Evolutionary conservation across 2,888 invertebrate genomes (phyloP), one percentile per base, ranked within the genome.

Genomic region (Polylopha cassiicola): DNA sequence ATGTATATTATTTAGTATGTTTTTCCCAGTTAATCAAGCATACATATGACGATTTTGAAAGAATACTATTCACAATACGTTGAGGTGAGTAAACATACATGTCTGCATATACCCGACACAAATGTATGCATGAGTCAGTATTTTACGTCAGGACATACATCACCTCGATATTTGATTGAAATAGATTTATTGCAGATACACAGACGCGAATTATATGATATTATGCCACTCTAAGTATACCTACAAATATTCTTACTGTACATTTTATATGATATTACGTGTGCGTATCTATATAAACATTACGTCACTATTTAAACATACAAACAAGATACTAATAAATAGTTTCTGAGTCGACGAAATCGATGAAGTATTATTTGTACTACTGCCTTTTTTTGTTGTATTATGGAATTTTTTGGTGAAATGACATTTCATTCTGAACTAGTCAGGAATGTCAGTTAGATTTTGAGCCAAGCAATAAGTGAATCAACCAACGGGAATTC

Each of bases 131-230:
- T 41, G 41, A 41, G 29, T 41, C 41, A 41, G 41, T 41, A 41
- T 41, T 30, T 24, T 36, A 33, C 34, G 24, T 36, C 34, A 30
- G 28, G 28, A 34, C 30, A 21, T 41, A 41, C 20, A 41, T 36
- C 41, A 41, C 24, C 24, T 41, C 30, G 30, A 16, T 30, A 41
- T 36, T 16, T 15, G 24, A 36, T 41, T 36, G 34, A 39, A 39
- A 23, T 28, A 34, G 34, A 41, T 41, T 41, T 41, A 41, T 41
- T 41, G 36, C 34, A 41, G 34, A 36, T 26, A 20, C 26, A 41
- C 34, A 41, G 34, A 36, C 30, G 18, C 26, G 29, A 10, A 30
- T 41, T 5, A 21, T 29, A 24, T 24, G 34, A 41, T 34, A 34
- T 30, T 24, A 41, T 30, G 41, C 21, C 15, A 15, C 15, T 21